These are phyloP conservation scores for Eubasilissa regina DNA, from an alignment of 1,140 invertebrate species.

Conservation along the genomic window DNA sequence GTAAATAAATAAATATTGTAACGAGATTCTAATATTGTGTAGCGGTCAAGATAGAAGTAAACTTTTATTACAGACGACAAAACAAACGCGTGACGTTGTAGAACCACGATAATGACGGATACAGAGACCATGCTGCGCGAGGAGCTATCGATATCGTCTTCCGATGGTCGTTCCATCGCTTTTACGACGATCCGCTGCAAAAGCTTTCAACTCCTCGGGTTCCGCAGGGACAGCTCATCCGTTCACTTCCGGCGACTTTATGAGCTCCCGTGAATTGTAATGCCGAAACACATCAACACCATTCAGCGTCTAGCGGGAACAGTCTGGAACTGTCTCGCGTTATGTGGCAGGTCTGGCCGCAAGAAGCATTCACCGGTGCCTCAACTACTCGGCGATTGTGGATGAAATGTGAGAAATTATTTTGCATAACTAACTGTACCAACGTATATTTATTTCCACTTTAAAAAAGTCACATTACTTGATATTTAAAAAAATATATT, in stretches of 20 bases:
- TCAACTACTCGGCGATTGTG: not conserved
- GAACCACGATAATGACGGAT: conserved; percentile 19
- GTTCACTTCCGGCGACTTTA: conserved; percentile 45
- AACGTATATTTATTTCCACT: too few species aligned
- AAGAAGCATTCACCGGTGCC: not conserved
- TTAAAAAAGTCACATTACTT: too few species aligned
- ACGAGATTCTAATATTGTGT: too few species aligned
- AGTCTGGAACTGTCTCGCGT: conserved; percentile 15
- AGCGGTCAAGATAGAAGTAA: too few species aligned
- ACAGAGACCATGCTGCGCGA: not conserved
- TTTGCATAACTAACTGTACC: too few species aligned
- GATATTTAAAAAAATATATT: too few species aligned
- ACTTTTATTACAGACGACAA: conserved; percentile 7
- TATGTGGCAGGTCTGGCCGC: not conserved
- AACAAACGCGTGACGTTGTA: conserved; percentile 3
- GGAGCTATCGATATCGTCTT: conserved; percentile 37
- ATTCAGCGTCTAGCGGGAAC: conserved; percentile 37
- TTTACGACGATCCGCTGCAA: conserved; percentile 43
- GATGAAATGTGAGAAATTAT: not conserved
- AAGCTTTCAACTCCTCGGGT: conserved; percentile 42
- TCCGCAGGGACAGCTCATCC: conserved; percentile 46
- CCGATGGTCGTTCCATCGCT: conserved; percentile 35
- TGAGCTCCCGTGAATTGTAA: conserved; percentile 53
- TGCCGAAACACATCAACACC: conserved; percentile 46
- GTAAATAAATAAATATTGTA: too few species aligned